These are phyloP conservation scores for Hydraecia micacea DNA, from an alignment of 2,888 invertebrate species.

Conservation along the genomic window DNA sequence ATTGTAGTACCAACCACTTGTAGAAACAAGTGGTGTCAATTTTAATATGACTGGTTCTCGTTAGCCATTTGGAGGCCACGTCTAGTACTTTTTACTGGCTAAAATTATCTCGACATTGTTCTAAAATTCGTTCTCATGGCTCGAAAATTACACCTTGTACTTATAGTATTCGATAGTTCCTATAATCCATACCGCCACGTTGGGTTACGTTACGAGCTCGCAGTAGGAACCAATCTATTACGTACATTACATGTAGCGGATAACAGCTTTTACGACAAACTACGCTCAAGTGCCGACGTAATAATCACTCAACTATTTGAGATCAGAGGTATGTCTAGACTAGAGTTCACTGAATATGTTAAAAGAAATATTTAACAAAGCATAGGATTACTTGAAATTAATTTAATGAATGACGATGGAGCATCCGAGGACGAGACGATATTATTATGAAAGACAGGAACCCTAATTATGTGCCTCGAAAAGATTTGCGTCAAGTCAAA, in stretches of 20 bases:
- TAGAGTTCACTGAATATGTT: neutral
- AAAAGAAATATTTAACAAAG: neutral
- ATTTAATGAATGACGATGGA: neutral
- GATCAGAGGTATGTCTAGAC: constrained; percentile 7
- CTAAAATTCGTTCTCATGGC: neutral
- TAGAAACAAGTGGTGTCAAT: neutral
- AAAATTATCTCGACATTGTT: neutral
- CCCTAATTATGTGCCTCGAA: neutral
- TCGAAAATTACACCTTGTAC: neutral
- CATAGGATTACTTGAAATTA: neutral
- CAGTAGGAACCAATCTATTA: constrained; percentile 25
- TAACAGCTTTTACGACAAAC: constrained; percentile 40
- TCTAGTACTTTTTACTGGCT: neutral
- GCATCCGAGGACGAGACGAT: neutral
- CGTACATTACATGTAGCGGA: constrained; percentile 11
- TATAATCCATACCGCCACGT: neutral
- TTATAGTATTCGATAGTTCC: neutral
- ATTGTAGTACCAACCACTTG: no score
- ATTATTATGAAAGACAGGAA: neutral
- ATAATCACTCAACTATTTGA: constrained; percentile 6
- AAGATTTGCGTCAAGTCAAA: neutral
- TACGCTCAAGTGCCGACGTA: constrained; percentile 17
- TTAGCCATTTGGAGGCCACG: no score
- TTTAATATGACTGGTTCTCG: neutral
- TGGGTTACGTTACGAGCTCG: constrained; percentile 17